Base-by-base conservation (phyloP, 2,113 vertebrate species). In the Actenoides lindsayi region DNA sequence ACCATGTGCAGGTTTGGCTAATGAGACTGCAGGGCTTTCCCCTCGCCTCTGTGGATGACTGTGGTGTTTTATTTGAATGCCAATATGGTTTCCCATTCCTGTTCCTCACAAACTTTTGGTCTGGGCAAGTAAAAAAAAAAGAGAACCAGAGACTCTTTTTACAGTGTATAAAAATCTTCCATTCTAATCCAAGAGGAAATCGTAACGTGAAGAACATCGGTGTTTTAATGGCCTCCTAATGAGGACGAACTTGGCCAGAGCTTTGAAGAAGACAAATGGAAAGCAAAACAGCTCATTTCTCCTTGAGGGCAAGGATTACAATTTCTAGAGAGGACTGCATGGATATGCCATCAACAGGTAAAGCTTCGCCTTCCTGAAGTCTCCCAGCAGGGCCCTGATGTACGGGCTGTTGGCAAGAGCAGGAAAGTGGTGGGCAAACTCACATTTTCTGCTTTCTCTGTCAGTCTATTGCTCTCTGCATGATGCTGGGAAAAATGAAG, bases 1-100 rank as follows among this genome's bases (percentile, higher is more conserved):
- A 97, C 91, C 95, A 96, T 95, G 91, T 96, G 96, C 67, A 73
- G 62, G 89, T 94, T 94, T 95, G 95, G 96, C 83, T 95, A 95
- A 96, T 87, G 89, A 94, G 95, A 54, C 83, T 85, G 83, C 71
- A 84, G 95, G 96, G 91, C 87, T 95, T 96, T 94, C 81, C 91
- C 84, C 70, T 94, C 1, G 31, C 67, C 83, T 95, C 69, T 68
- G 62, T 59, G 67, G 75, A 80, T 68, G 89, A 94, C 76, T 87
- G 91, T 94, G 93, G 83, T 92, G 63, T 94, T 95, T 94, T 95
- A 95, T 93, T 89, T 96, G 92, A 96, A 91, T 35, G 46, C 63
- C 16, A 16, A 63, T 94, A 87, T 39, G 69, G 53, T 83, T 96
- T 93, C 44, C 95, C 44, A 37, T 87, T 87, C 77, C 74, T 71